Evolutionary conservation across 1,140 invertebrate species (phyloP).

Genomic region (Drosophila varians): DNA sequence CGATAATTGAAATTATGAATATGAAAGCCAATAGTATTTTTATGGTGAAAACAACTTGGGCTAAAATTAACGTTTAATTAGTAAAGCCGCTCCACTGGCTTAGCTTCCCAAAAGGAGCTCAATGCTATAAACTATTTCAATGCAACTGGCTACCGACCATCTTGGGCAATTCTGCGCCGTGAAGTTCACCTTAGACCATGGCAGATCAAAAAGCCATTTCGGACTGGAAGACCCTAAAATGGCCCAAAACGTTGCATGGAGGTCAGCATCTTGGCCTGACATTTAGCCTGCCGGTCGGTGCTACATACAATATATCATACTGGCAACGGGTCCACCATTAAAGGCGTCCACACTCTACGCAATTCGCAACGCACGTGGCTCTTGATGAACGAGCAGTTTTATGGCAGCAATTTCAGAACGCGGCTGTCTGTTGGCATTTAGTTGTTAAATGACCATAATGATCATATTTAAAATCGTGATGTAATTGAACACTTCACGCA

Average conservation of each 20-base stretch:
- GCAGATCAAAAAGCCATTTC: conserved; percentile 50
- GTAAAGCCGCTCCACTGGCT: conserved; percentile 15
- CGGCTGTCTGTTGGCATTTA: conserved; percentile 53
- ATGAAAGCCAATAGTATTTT: conserved; percentile 15
- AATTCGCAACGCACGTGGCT: conserved; percentile 73
- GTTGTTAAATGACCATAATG: conserved; percentile 54
- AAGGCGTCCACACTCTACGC: conserved; percentile 45
- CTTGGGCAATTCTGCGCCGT: conserved; percentile 20
- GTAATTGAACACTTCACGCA: conserved; percentile 63
- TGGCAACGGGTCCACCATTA: conserved; percentile 22
- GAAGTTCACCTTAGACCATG: conserved; percentile 41
- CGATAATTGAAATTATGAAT: conserved; percentile 57
- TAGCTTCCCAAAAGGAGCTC: conserved; percentile 14
- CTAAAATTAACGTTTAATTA: conserved; percentile 8
- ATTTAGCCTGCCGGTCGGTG: conserved; percentile 55
- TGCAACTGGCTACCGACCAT: neutral
- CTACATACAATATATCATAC: conserved; percentile 31
- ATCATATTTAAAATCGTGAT: conserved; percentile 68
- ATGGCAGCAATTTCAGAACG: conserved; percentile 57
- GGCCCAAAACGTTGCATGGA: conserved; percentile 67
- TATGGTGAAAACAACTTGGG: neutral
- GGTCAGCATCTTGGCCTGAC: conserved; percentile 68
- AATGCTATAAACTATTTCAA: conserved; percentile 10
- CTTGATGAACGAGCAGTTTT: conserved; percentile 57
- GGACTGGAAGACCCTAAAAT: conserved; percentile 64